Percentiles rank a stretch among this genome's conserved stretches.
Conservation (phyloP, 2,113 vertebrate genomes). For the Syrmaticus mikado region DNA sequence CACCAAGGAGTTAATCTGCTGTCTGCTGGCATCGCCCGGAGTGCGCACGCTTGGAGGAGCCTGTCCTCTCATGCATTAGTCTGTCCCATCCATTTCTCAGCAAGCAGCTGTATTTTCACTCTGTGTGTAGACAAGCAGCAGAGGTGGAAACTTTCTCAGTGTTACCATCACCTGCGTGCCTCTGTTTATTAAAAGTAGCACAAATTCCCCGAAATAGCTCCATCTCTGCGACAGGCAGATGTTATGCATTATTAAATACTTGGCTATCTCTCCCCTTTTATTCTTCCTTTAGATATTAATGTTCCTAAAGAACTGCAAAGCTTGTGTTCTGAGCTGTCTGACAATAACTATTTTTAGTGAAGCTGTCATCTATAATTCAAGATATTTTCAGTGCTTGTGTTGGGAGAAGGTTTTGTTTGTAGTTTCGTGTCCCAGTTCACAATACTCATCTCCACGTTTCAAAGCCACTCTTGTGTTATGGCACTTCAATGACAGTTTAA, state of each 20-base stretch:
- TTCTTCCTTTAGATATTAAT: neutral
- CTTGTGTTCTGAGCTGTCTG: neutral
- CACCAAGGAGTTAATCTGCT: neutral
- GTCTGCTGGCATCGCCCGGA: neutral
- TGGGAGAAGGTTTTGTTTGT: neutral
- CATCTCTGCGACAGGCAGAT: neutral
- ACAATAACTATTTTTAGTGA: slow-evolving; percentile 22
- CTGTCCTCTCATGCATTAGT: neutral
- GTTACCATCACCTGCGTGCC: fast-evolving
- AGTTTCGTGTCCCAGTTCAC: neutral
- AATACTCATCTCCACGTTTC: neutral
- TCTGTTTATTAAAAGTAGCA: neutral
- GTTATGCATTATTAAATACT: neutral
- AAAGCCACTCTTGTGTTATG: neutral
- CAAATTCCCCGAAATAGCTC: neutral
- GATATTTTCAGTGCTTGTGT: neutral
- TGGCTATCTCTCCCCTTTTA: neutral
- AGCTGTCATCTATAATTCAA: slow-evolving; percentile 36
- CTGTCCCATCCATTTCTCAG: neutral
- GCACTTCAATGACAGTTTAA: slow-evolving; percentile 24
- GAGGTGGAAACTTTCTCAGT: neutral
- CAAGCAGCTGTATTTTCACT: neutral
- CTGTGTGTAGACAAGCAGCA: neutral
- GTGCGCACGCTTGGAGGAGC: neutral
- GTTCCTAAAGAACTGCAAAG: neutral